Evolutionary conservation across 2,113 vertebrate genomes (phyloP).

Genomic region (Mormyrus lacerda): DNA sequence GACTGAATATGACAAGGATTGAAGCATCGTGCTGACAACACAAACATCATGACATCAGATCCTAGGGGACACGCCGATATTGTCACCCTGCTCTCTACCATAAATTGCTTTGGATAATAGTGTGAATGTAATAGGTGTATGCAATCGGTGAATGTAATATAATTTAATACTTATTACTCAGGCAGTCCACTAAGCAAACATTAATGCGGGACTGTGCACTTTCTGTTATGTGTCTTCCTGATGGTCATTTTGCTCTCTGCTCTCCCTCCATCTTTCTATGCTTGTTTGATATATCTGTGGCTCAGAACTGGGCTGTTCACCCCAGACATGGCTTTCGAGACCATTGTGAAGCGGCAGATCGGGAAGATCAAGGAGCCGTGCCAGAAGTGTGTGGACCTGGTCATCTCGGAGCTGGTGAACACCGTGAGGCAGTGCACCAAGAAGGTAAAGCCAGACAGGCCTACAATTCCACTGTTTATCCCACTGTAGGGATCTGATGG

Average conservation of each 20-base stretch:
- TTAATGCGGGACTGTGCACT: not conserved
- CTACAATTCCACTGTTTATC: not conserved
- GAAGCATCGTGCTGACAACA: not conserved
- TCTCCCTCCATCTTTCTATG: not conserved
- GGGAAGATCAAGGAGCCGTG: conserved; percentile 94
- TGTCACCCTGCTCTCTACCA: not conserved
- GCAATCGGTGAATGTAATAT: not conserved
- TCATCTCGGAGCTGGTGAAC: conserved; percentile 91
- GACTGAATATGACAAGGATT: not conserved
- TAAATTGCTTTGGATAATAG: not conserved
- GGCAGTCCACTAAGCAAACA: not conserved
- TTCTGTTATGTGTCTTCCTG: not conserved
- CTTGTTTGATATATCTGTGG: conserved; percentile 23
- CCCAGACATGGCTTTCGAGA: conserved; percentile 97
- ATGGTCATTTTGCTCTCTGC: not conserved
- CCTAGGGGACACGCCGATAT: not conserved
- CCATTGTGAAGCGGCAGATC: conserved; percentile 94
- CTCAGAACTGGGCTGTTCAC: conserved; percentile 94
- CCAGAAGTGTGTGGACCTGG: conserved; percentile 97
- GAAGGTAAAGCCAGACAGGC: conserved; percentile 61
- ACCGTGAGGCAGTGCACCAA: conserved; percentile 94
- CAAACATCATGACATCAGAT: not conserved
- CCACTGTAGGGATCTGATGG: too few relatives aligned
- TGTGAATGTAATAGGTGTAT: too few relatives aligned
- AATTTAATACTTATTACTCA: not conserved